phyloP scores from a whole-genome alignment of 2,888 invertebrate species.

The Rhingia rostrata region DNA sequence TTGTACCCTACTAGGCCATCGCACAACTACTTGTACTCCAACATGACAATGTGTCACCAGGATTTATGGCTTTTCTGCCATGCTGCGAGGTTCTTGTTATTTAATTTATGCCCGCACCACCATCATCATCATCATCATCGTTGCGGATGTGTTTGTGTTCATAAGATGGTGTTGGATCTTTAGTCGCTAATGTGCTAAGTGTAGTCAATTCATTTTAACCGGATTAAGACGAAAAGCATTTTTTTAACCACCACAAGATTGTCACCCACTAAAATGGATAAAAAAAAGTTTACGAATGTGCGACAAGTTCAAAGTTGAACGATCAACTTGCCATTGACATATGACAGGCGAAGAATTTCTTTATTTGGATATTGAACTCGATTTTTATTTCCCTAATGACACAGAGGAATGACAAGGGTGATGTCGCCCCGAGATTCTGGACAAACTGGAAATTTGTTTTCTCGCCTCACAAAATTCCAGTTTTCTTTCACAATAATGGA shows the following conservation, averaged over 20 bases:
- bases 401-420: slow-evolving; percentile 49
- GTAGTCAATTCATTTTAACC: slow-evolving; percentile 56
- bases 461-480: slow-evolving; percentile 56
- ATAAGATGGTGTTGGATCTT: neutral
- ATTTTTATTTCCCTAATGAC: slow-evolving; percentile 73
- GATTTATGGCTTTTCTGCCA: slow-evolving; percentile 70
- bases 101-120: slow-evolving; percentile 65
- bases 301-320: slow-evolving; percentile 71
- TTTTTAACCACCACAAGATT: slow-evolving; percentile 25
- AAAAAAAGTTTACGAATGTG: neutral
- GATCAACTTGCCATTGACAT: slow-evolving; percentile 72
- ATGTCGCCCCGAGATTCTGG: slow-evolving; percentile 42
- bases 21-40: slow-evolving; percentile 2
- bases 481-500: slow-evolving; percentile 16
- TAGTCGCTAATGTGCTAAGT: slow-evolving; percentile 65
- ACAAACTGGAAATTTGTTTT: slow-evolving; percentile 67
- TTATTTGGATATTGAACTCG: slow-evolving; percentile 74
- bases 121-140: slow-evolving; percentile 10
- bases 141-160: neutral
- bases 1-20: neutral
- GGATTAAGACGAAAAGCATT: neutral
- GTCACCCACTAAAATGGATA: slow-evolving; percentile 32
- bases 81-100: slow-evolving; percentile 67
- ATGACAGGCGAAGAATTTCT: slow-evolving; percentile 47
- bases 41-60: slow-evolving; percentile 69